These are phyloP conservation scores for Rhinoraja longicauda DNA, from an alignment of 2,797 vertebrate species.

Conservation along the genomic window DNA sequence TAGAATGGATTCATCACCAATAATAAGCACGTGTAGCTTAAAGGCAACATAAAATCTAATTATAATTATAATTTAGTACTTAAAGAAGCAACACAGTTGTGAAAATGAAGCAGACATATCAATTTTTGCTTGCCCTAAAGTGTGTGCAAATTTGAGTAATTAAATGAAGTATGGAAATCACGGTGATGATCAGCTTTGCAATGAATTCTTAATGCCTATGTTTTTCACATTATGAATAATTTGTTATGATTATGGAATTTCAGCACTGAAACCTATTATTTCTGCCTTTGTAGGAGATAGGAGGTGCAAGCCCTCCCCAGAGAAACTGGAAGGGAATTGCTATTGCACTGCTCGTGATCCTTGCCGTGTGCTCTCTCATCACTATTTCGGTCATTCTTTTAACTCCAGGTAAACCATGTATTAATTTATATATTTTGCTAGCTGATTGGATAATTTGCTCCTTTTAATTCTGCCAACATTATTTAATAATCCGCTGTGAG, in stretches of 20 bases:
- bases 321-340: conserved; percentile 98
- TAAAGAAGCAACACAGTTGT: conserved; percentile 46
- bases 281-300: conserved; percentile 57
- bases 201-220: conserved; percentile 44
- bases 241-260: conserved; percentile 46
- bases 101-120: conserved; percentile 44
- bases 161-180: conserved; percentile 43
- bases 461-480: neutral
- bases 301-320: conserved; percentile 80
- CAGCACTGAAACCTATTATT: neutral
- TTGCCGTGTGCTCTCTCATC: conserved; percentile 94
- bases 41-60: conserved; percentile 27
- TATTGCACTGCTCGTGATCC: conserved; percentile 91
- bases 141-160: conserved; percentile 46
- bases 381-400: conserved; percentile 95
- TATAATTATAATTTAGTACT: conserved; percentile 44
- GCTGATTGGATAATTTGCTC: neutral
- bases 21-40: conserved; percentile 43
- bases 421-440: neutral
- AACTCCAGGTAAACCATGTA: conserved; percentile 75
- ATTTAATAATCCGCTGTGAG: neutral
- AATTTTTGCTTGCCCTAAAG: conserved; percentile 42
- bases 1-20: conserved; percentile 45
- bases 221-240: conserved; percentile 45
- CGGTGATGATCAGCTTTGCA: conserved; percentile 43